Base-by-base conservation (phyloP, 2,797 vertebrate species). In the Catharus ustulatus region DNA sequence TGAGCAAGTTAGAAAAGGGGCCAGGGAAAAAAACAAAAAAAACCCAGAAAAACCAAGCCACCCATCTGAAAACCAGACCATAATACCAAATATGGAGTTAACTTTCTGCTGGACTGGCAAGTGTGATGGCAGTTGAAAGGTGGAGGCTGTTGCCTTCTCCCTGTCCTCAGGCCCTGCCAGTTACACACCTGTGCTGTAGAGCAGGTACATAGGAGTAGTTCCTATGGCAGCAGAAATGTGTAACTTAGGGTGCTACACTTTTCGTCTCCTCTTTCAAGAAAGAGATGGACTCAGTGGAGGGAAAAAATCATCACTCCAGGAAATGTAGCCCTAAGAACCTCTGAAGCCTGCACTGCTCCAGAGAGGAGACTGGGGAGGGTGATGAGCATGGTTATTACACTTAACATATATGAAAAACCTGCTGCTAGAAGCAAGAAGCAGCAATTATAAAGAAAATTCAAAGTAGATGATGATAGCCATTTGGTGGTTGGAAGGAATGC, bases 191-290 rank as follows among this genome's bases (percentile, higher is more conserved):
- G 24, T 12, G 42, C 51, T 4, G 3, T 8, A 19, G 49, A 55
- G 51, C 66, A 48, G 17, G 9, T 24, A 15, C 27, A 5, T 0
- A 51, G 23, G 21, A 72, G 51, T 59, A 43, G 21, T 40, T 66
- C 78, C 82, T 69, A 0, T 61, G 22, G 23, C 12, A 22, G 23
- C 38, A 29, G 68, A 36, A 8, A 57, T 0, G 0, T 29, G 30
- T 46, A 22, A 30, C 18, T 67, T 8, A 1, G 13, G 4, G 30
- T 57, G 46, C 27, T 34, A 9, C 16, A 21, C 34, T 82, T 66
- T 7, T 57, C 27, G 18, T 32, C 38, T 57, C n/a, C 46, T 52
- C 15, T 75, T 75, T 52, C 16, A 57, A 42, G 36, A 66, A 66
- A 49, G 8, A 61, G 26, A 16, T 21, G 38, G 48, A 45, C 32